Evolutionary conservation across 2,113 vertebrate species (phyloP).

Genomic region (Gymnobelideus leadbeateri): DNA sequence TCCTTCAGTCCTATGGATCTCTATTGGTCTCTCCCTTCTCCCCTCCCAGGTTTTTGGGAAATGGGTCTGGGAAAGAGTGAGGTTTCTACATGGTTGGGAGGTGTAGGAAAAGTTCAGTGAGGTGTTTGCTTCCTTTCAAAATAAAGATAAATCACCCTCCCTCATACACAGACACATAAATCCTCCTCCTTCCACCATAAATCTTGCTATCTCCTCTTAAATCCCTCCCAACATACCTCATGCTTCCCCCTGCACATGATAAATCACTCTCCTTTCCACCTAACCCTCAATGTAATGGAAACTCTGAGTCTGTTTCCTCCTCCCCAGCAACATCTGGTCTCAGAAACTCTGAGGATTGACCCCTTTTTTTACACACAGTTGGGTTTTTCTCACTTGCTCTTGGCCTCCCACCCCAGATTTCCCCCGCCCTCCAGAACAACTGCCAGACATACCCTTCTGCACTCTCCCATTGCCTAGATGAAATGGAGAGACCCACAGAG

Average conservation of each 20-base stretch:
- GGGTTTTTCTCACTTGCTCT: background rate
- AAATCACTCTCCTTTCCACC: background rate
- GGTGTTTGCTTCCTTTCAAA: background rate
- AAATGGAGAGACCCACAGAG: background rate
- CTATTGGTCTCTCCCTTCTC: background rate
- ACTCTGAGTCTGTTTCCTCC: conserved; percentile 52
- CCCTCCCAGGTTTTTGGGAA: background rate
- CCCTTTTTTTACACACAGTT: conserved; percentile 15
- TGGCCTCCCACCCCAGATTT: background rate
- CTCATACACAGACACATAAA: background rate
- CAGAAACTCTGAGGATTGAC: conserved; percentile 35
- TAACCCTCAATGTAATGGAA: conserved; percentile 50
- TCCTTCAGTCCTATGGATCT: background rate
- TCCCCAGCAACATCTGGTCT: conserved; percentile 58
- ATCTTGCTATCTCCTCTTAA: background rate
- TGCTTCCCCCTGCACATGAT: background rate
- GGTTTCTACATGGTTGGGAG: background rate
- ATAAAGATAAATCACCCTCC: background rate
- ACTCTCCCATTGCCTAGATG: background rate
- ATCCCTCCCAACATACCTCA: background rate
- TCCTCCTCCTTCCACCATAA: background rate
- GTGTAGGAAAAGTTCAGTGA: background rate
- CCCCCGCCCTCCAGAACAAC: background rate
- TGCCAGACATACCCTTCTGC: background rate
- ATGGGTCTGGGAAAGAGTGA: background rate